Percentiles rank a stretch among this genome's conserved stretches.
Conservation (phyloP, 2,888 invertebrate genomes). For the Gandaritis pyraliata region DNA sequence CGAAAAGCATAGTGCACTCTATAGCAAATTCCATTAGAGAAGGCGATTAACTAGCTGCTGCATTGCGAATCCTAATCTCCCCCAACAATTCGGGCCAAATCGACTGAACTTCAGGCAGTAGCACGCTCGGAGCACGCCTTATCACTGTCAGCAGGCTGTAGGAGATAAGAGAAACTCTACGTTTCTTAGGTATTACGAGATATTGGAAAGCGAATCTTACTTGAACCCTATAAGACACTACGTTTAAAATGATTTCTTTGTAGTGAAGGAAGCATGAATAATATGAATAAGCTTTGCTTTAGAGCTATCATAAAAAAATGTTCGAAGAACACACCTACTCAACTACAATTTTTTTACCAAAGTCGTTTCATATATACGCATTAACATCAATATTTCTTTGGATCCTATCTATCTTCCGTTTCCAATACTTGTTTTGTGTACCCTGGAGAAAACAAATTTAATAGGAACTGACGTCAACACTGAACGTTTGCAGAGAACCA, state of each 20-base stretch:
- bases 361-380: neutral
- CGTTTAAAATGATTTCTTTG: too few species aligned
- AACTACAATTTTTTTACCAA: neutral
- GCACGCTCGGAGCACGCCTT: slow-evolving; percentile 35
- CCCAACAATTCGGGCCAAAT: slow-evolving; percentile 22
- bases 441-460: slow-evolving; percentile 26
- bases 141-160: slow-evolving; percentile 28
- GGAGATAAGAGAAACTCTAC: slow-evolving; percentile 16
- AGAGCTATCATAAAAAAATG: too few species aligned
- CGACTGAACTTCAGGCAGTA: slow-evolving; percentile 32
- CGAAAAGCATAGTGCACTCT: slow-evolving; percentile 19
- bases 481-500: slow-evolving; percentile 25
- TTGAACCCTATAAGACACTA: too few species aligned
- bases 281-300: too few species aligned
- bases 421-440: slow-evolving; percentile 10
- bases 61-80: slow-evolving; percentile 31
- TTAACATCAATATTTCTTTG: slow-evolving; percentile 8
- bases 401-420: neutral
- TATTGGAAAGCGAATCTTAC: too few species aligned
- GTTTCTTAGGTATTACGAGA: neutral
- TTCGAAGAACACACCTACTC: too few species aligned
- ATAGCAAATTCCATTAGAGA: slow-evolving; percentile 31
- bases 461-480: slow-evolving; percentile 28
- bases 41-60: slow-evolving; percentile 34
- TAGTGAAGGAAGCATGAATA: too few species aligned